These are phyloP conservation scores for Sphyrna mokarran DNA, from an alignment of 2,113 vertebrate genomes.

Conservation along the genomic window DNA sequence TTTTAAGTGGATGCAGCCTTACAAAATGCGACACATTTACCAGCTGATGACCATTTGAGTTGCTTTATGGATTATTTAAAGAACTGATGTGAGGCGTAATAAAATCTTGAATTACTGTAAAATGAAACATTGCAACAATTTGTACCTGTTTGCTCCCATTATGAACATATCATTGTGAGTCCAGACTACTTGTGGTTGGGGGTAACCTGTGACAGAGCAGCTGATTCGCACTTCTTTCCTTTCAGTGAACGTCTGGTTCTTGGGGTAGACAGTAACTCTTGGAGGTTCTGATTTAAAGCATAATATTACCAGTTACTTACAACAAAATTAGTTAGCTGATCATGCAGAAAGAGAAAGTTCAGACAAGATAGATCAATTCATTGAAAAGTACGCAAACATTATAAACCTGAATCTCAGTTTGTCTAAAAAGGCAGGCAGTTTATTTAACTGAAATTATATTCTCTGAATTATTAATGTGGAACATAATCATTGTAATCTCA, in stretches of 20 bases:
- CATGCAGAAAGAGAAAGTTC: background rate
- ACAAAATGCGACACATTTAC: background rate
- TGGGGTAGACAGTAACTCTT: constrained; percentile 69
- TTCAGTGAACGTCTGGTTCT: constrained; percentile 73
- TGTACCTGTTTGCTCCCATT: constrained; percentile 72
- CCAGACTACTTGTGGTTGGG: constrained; percentile 76
- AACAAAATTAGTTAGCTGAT: background rate
- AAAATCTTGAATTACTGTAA: background rate
- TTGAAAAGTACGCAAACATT: background rate
- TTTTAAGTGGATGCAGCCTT: background rate
- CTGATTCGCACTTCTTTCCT: constrained; percentile 79
- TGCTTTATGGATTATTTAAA: background rate
- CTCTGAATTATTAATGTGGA: background rate
- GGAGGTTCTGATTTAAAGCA: constrained; percentile 63
- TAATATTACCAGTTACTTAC: background rate
- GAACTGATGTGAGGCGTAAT: background rate
- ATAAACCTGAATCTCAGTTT: background rate
- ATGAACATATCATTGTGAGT: constrained; percentile 82
- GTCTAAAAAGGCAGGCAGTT: no score
- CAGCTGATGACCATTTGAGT: background rate
- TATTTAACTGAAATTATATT: background rate
- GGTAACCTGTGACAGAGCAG: constrained; percentile 77
- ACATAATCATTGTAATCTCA: background rate
- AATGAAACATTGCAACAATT: constrained; percentile 38
- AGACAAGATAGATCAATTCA: background rate